Percentiles rank a stretch among this genome's conserved stretches.
Conservation (phyloP, 2,888 invertebrate species). For the Neoaliturus tenellus region DNA sequence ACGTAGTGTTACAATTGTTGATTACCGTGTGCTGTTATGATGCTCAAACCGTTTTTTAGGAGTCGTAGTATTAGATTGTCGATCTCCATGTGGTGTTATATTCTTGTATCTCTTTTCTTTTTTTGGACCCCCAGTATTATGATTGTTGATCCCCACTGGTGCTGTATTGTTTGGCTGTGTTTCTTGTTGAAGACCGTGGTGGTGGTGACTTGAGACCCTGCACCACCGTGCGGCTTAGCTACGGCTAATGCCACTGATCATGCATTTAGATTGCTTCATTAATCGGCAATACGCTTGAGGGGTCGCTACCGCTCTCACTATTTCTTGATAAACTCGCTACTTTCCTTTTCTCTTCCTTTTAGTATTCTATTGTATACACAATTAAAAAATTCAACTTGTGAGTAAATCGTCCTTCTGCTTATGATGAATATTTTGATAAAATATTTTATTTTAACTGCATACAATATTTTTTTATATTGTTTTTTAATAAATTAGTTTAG, state of each 20-base stretch:
- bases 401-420: too few relatives aligned
- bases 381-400: too few relatives aligned
- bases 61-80: too few relatives aligned
- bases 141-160: neutral
- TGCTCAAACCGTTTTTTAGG: too few relatives aligned
- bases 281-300: slow-evolving; percentile 67
- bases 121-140: neutral
- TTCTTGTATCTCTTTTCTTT: neutral
- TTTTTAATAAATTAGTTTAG: too few relatives aligned
- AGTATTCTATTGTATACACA: too few relatives aligned
- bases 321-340: slow-evolving; percentile 10
- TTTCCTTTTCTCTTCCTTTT: slow-evolving; percentile 6
- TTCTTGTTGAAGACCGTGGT: neutral
- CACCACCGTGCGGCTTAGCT: slow-evolving; percentile 52
- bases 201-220: slow-evolving; percentile 41
- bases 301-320: slow-evolving; percentile 43
- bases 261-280: slow-evolving; percentile 76
- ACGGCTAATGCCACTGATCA: slow-evolving; percentile 68
- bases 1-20: neutral
- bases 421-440: too few relatives aligned
- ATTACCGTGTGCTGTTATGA: neutral
- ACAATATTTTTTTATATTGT: too few relatives aligned
- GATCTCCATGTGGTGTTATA: neutral
- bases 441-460: too few relatives aligned
- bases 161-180: neutral